Base-by-base conservation (phyloP, 2,797 vertebrate genomes). In the Glossophaga mutica region DNA sequence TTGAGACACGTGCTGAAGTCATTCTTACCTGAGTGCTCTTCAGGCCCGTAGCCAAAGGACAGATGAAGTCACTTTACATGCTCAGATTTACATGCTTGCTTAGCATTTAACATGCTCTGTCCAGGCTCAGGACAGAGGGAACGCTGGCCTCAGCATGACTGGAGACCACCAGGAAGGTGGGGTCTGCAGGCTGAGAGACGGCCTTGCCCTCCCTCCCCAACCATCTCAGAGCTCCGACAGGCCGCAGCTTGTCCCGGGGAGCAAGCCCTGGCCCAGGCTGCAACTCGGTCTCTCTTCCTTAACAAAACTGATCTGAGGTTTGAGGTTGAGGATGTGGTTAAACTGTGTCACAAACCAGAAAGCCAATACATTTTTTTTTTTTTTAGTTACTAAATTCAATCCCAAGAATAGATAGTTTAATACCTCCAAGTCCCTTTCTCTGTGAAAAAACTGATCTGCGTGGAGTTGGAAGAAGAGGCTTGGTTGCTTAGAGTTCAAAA, bases 251-350 rank as follows among this genome's bases (percentile, higher is more conserved):
- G 22, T 79, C 42, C 1, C 8, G 22, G 39, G 62, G 29, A 68
- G 37, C 65, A 62, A 67, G 42, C 32, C 44, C 57, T 83, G 77
- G 71, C 71, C 68, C 34, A 21, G 46, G 79, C 37, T 42, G 39
- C 50, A 87, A 81, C 9, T 12, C 52, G 87, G 81, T 24, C 32
- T 34, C 44, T 9, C 18, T 22, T 21, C 42, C 67, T 48, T 19
- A 65, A 84, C 74, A 87, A 97, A 76, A 84, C 46, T n/a, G 22
- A 68, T 76, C 68, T 88, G 85, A 94, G 89, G 81, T 95, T 93
- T 95, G 92, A 96, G 84, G 37, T 90, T 95, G 65, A 90, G 71
- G 92, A 95, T 96, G 84, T 94, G 81, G 94, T n/a, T 91, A 84
- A 87, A 91, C 71, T 71, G 19, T 89, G 48, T 71, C 52, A 91